phyloP scores from a whole-genome alignment of 2,797 vertebrate species.

The Protosalanx chinensis region DNA sequence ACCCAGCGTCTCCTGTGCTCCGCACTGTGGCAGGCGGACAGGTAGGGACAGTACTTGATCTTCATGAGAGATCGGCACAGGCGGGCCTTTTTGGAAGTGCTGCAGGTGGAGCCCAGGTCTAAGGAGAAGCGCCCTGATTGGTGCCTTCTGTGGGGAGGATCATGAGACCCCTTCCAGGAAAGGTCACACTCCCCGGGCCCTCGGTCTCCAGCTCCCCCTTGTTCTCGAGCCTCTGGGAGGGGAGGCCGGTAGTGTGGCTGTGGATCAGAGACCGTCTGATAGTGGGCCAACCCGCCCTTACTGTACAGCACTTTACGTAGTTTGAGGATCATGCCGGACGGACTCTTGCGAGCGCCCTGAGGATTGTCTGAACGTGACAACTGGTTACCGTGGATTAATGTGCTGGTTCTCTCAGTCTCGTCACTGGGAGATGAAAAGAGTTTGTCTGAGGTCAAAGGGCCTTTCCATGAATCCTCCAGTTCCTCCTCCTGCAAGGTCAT shows the following conservation, averaged over 20 bases:
- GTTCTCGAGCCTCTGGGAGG: constrained; percentile 20
- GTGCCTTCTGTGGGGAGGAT: constrained; percentile 37
- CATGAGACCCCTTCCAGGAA: constrained; percentile 29
- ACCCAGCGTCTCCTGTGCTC: constrained; percentile 68
- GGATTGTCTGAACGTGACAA: constrained; percentile 17
- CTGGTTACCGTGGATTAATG: constrained; percentile 2
- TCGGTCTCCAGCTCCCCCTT: neutral
- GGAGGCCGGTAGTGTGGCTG: constrained; percentile 24
- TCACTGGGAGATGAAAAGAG: constrained; percentile 49
- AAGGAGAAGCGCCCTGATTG: constrained; percentile 39
- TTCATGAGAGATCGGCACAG: constrained; percentile 55
- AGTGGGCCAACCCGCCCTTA: constrained; percentile 45
- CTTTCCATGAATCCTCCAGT: constrained; percentile 52
- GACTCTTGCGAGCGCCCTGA: constrained; percentile 39
- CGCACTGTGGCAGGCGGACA: constrained; percentile 61
- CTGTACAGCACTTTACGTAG: constrained; percentile 65
- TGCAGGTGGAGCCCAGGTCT: constrained; percentile 36
- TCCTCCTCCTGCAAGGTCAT: constrained; percentile 22
- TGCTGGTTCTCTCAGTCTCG: constrained; percentile 38
- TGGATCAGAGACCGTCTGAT: constrained; percentile 48
- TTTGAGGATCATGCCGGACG: constrained; percentile 71
- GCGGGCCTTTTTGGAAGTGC: constrained; percentile 49
- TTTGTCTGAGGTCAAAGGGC: constrained; percentile 60
- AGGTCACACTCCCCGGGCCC: neutral
- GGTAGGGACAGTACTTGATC: constrained; percentile 75